These are phyloP conservation scores for Mesorhabditis sp. DNA, from an alignment of 2,888 invertebrate genomes.

Conservation along the genomic window DNA sequence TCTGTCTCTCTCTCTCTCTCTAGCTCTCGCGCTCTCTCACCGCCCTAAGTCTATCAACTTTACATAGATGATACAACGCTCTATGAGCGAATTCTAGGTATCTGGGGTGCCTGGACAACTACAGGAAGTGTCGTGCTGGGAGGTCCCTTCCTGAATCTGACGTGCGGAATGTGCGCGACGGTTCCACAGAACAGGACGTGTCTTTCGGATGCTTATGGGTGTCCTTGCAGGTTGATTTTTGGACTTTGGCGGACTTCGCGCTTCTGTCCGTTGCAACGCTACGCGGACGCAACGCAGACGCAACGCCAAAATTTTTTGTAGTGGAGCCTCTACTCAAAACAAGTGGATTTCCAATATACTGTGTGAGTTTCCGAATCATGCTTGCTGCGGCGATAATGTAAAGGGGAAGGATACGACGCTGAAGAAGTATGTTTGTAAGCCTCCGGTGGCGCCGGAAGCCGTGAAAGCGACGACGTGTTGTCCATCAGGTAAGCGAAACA, in stretches of 20 bases:
- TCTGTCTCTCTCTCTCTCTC: too few relatives aligned
- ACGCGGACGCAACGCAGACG: too few relatives aligned
- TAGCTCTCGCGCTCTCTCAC: too few relatives aligned
- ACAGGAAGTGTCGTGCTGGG: not conserved
- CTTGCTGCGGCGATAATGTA: not conserved
- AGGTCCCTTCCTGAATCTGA: not conserved
- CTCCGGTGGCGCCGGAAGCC: not conserved
- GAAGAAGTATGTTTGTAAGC: not conserved
- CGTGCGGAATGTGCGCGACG: slow-evolving; percentile 1
- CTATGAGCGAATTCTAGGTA: not conserved
- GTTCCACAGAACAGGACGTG: not conserved
- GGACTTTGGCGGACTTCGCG: too few relatives aligned
- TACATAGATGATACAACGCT: too few relatives aligned
- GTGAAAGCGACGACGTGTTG: not conserved
- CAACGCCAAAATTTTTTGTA: not conserved
- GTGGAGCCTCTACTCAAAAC: not conserved
- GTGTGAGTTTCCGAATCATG: not conserved
- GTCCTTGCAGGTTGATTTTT: not conserved
- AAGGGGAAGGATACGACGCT: not conserved
- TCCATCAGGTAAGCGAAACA: not conserved
- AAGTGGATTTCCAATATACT: not conserved
- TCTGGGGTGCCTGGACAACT: slow-evolving; percentile 3
- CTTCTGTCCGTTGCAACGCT: too few relatives aligned
- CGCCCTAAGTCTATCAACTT: too few relatives aligned
- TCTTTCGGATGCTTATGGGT: not conserved